These are phyloP conservation scores for Meriones unguiculatus DNA, from an alignment of 2,113 vertebrate genomes.

Conservation along the genomic window DNA sequence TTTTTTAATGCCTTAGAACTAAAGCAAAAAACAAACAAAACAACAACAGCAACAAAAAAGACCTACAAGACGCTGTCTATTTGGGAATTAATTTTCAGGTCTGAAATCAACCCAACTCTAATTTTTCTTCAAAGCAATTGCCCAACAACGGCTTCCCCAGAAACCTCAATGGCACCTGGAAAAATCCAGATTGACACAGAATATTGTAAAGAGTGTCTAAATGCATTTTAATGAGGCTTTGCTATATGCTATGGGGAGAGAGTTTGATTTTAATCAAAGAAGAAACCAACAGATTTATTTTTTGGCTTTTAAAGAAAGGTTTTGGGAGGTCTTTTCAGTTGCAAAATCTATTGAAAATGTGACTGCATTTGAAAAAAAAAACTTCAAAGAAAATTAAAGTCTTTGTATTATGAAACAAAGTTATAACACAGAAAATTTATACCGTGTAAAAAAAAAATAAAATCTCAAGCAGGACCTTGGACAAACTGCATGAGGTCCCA, in stretches of 20 bases:
- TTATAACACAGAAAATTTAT: not conserved
- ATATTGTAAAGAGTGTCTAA: constrained; percentile 11
- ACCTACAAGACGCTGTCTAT: not conserved
- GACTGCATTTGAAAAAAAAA: not conserved
- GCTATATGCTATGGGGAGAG: not conserved
- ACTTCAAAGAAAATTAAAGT: not conserved
- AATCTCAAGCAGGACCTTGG: not conserved
- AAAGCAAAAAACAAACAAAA: not conserved
- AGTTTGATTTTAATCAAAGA: constrained; percentile 38
- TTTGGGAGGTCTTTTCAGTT: constrained; percentile 25
- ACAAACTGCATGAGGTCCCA: not conserved
- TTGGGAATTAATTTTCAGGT: not conserved
- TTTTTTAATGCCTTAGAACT: not conserved
- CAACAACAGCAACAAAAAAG: not conserved
- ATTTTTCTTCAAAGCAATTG: constrained; percentile 33
- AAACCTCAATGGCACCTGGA: not conserved
- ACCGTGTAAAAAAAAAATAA: not conserved
- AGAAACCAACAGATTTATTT: constrained; percentile 7
- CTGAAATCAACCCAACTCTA: constrained; percentile 15
- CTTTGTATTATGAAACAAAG: not conserved
- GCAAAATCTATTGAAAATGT: not conserved
- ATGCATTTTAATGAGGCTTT: constrained; percentile 52
- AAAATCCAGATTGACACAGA: constrained; percentile 1
- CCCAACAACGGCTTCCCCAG: constrained; percentile 5
- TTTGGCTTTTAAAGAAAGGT: not conserved